Conservation (phyloP, 92 coral and sea anemone species). For the Isaurus tuberculatus region DNA sequence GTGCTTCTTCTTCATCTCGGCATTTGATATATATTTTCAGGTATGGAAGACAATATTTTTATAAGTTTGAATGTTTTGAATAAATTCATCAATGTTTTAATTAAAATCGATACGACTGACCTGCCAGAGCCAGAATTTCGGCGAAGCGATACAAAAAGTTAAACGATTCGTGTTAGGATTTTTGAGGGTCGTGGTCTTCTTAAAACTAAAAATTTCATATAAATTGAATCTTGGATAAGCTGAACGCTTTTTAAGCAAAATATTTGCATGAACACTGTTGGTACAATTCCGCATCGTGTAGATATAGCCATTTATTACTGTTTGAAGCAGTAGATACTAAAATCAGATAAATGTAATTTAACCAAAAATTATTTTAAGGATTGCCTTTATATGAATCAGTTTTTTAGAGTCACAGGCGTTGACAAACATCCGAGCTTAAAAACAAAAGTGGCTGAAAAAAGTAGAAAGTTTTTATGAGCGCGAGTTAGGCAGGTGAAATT, state of each 20-base stretch:
- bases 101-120: conserved; percentile 1
- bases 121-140: not conserved
- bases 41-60: conserved; percentile 51
- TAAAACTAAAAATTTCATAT: not conserved
- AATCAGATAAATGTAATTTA: conserved; percentile 13
- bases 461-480: no score
- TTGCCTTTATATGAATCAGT: not conserved
- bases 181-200: not conserved
- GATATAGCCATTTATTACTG: not conserved
- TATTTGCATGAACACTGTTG: conserved; percentile 2
- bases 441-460: not conserved
- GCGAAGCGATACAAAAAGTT: conserved; percentile 27
- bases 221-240: not conserved
- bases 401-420: not conserved
- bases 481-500: no score
- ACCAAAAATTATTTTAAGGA: conserved; percentile 1
- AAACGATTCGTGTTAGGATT: not conserved
- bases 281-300: not conserved
- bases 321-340: not conserved
- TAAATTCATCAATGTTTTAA: conserved; percentile 22
- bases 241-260: not conserved
- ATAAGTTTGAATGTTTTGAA: conserved; percentile 12
- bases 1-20: conserved; percentile 75
- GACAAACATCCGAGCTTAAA: not conserved
- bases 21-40: conserved; percentile 89